Evolutionary conservation across 2,797 vertebrate species (phyloP).

Genomic region (Lacerta viridis): DNA sequence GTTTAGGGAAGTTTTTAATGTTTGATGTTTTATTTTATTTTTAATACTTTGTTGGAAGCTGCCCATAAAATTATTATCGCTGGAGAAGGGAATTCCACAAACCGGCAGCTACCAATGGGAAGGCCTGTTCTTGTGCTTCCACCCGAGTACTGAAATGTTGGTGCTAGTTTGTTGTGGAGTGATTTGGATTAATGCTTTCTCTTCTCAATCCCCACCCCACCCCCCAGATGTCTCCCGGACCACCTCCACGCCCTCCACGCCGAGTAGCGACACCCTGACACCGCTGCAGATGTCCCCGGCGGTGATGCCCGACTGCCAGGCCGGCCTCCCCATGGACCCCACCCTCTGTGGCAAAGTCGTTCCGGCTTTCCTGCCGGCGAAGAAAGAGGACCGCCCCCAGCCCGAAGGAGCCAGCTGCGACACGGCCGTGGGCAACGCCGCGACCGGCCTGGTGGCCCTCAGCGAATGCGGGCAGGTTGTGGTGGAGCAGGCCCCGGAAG

Average conservation of each 20-base stretch:
- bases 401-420: slow-evolving; percentile 92
- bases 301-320: slow-evolving; percentile 62
- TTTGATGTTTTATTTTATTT: no score
- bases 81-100: no score
- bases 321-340: slow-evolving; percentile 55
- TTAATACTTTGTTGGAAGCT: no score
- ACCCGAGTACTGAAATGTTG: no score
- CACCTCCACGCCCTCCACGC: slow-evolving; percentile 83
- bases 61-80: no score
- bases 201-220: not conserved
- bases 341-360: slow-evolving; percentile 59
- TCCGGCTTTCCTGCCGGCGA: slow-evolving; percentile 67
- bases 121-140: no score
- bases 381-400: slow-evolving; percentile 86
- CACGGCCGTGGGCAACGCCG: slow-evolving; percentile 73
- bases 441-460: slow-evolving; percentile 23
- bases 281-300: slow-evolving; percentile 84
- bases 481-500: not conserved
- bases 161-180: fast-evolving
- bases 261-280: slow-evolving; percentile 84
- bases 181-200: no score
- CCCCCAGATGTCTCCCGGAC: slow-evolving; percentile 82
- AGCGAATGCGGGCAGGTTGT: slow-evolving; percentile 48
- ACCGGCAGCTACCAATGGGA: no score
- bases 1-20: no score